These are phyloP conservation scores for Plecotus auritus DNA, from an alignment of 2,113 vertebrate genomes.

Conservation along the genomic window DNA sequence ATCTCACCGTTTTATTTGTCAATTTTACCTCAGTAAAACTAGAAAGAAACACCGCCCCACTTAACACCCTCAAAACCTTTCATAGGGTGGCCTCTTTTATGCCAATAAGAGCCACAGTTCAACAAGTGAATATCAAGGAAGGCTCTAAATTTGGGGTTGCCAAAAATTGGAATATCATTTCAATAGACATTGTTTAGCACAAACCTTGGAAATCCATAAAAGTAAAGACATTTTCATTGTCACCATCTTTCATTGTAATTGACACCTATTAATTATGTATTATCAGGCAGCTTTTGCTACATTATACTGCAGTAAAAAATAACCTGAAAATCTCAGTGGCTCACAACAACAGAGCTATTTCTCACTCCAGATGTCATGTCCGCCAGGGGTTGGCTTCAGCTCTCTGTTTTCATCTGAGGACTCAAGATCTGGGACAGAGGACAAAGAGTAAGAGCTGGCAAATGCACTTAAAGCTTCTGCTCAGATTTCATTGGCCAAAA, in stretches of 20 bases:
- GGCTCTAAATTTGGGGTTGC: background rate
- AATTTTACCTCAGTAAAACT: background rate
- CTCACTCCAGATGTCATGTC: background rate
- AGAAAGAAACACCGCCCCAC: background rate
- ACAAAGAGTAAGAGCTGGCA: background rate
- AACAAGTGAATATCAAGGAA: slow-evolving; percentile 7
- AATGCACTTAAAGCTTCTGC: background rate
- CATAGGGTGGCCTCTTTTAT: background rate
- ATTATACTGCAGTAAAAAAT: background rate
- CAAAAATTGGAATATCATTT: slow-evolving; percentile 37
- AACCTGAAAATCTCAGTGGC: slow-evolving; percentile 8
- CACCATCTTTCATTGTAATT: slow-evolving; percentile 16
- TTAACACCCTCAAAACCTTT: slow-evolving; percentile 16
- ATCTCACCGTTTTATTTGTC: background rate
- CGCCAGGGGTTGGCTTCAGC: background rate
- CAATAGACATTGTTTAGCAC: background rate
- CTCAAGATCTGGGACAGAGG: background rate
- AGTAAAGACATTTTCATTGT: slow-evolving; percentile 17
- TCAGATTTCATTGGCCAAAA: background rate
- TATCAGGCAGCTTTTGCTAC: background rate
- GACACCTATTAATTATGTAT: background rate
- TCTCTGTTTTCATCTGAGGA: slow-evolving; percentile 35
- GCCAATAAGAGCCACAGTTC: background rate
- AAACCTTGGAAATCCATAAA: slow-evolving; percentile 34
- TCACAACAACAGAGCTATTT: slow-evolving; percentile 25